Evolutionary conservation across 1,140 invertebrate species (phyloP), one percentile per base, ranked within the genome.

Genomic region (Callitettix versicolor): DNA sequence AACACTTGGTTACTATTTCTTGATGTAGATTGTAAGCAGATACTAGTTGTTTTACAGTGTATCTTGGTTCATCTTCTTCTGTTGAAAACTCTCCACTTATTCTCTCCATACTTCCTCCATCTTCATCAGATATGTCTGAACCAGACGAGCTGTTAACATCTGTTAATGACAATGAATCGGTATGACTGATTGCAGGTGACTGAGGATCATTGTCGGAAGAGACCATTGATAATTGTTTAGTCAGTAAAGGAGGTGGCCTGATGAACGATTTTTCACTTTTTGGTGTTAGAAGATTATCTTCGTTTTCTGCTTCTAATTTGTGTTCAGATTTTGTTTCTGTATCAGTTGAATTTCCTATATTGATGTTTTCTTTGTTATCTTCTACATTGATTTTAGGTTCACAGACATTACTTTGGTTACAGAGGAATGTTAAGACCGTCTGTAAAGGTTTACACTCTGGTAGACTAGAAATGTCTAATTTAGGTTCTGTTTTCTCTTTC

Each of bases 21-120:
- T 77, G 73, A 52, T 77, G 75, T 20, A 70, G 72, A 53, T 76
- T 76, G 46, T 76, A 77, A 0, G 74, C 76, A 0, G 73, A 73
- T 0, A 77, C 68, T 3, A 77, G 52, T 54, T 77, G 76, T 3
- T 73, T 71, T 0, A 77, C 76, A 0, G 73, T 72, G 48, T 72
- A 77, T 18, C 75, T 73, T 0, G 74, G 74, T 44, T 77, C 75
- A 0, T 75, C 73, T 17, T 65, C 71, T 22, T 62, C 60, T 18
- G 47, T 40, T 26, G 48, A 40, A 18, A 46, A 12, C 21, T 26
- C 38, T 21, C n/a, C 7, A 1, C 21, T 51, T 17, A 51, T 51
- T 40, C 33, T 47, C 38, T 55, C 53, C 30, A 40, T 22, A 20
- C 53, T 44, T 3, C 53, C 48, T 36, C 30, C 46, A 15, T 63